A percentile compares a stretch with the other conserved stretches of the same genome.
These are phyloP conservation scores for Entomyzon cyanotis DNA, from an alignment of 2,113 vertebrate genomes.

Conservation along the genomic window DNA sequence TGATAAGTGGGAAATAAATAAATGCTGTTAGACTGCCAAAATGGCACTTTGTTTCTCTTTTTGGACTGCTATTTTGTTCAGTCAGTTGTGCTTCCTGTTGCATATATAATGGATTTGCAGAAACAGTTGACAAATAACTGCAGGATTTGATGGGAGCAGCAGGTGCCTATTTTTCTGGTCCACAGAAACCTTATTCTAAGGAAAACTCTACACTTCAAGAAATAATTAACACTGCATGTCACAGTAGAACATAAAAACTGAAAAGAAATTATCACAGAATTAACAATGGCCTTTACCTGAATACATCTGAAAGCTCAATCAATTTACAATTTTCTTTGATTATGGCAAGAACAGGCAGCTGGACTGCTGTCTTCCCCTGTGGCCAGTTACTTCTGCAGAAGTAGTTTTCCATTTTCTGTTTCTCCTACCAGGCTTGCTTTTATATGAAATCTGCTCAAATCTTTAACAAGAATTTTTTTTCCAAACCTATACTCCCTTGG, in stretches of 20 bases:
- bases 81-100: not conserved
- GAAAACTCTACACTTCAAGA: not conserved
- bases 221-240: slow-evolving; percentile 11
- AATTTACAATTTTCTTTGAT: not conserved
- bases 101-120: not conserved
- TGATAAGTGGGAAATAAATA: not conserved
- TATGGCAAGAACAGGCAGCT: not conserved
- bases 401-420: not conserved
- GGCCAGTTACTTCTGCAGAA: not conserved
- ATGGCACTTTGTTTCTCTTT: slow-evolving; percentile 4
- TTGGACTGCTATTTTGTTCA: not conserved
- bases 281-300: not conserved
- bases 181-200: not conserved
- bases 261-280: not conserved
- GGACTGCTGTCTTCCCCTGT: not conserved
- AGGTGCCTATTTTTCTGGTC: not conserved
- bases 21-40: not conserved
- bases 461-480: not conserved
- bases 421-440: not conserved
- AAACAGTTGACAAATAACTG: slow-evolving; percentile 19
- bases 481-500: not conserved
- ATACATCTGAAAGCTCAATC: not conserved
- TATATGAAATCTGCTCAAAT: not conserved
- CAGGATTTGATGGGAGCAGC: not conserved
- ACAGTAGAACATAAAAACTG: not conserved